Base-by-base conservation (phyloP, 2,888 invertebrate genomes). In the Eutolmus rufibarbis region DNA sequence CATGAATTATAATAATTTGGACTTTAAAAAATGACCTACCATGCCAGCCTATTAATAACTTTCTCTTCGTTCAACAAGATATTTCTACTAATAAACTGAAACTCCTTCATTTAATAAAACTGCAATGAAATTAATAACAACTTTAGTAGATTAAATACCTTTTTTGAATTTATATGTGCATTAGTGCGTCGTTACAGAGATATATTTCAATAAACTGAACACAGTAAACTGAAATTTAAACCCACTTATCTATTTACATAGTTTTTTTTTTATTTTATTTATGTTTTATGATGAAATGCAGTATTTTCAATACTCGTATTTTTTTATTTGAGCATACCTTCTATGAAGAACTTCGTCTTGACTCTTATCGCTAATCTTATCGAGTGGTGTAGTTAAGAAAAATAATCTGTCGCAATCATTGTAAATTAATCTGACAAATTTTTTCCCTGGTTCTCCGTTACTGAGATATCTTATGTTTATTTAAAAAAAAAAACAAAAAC, bases 401-500 rank as follows among this genome's bases (percentile, higher is more conserved):
- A 79, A 79, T 46, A 79, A 79, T 79, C 79, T 79, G 56, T 79
- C 51, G 79, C 79, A 79, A 79, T 79, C 79, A 46, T 40, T 51
- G 79, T 79, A 79, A 79, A 79, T 79, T 79, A 79, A 46, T 79
- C 51, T 66, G 66, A 66, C 66, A 66, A 28, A 7, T 57, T 66
- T 46, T 46, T 66, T 28, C 12, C 0, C 28, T 8, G 23, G 23
- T 3, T 19, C 28, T 9, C 66, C 66, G 28, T 66, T 8, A 23
- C 28, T 19, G 28, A 66, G 66, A 66, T 23, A 66, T 28, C 66
- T 2, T 19, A 12, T 66, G 66, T 66, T 66, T 66, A 19, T 66
- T 66, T 66, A 28, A 66, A 23, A 66, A 9, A 57, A 57, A 7
- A 57, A 57, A 23, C 23, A 8, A 19, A 19, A 57, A 5, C 57